A percentile compares a stretch with the other conserved stretches of the same genome.
phyloP scores from a whole-genome alignment of 2,113 vertebrate species.

The pig (Sus scrofa) region DNA sequence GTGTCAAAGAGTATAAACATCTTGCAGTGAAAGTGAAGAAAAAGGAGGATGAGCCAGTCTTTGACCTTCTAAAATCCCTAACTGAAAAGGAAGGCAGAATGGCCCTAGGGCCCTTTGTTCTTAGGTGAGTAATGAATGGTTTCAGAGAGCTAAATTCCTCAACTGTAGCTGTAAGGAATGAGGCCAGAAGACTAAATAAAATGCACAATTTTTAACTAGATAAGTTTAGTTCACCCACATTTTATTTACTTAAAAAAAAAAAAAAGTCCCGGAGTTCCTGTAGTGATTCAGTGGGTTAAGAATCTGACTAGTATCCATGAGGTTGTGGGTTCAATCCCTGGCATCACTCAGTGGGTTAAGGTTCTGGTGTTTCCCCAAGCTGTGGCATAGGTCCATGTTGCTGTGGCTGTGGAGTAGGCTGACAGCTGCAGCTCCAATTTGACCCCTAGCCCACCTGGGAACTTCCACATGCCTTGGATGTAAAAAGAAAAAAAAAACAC shows the following conservation, averaged over 20 bases:
- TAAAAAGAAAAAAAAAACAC: not conserved
- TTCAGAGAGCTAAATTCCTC: not conserved
- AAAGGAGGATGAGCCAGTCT: not conserved
- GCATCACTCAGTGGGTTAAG: too few species aligned
- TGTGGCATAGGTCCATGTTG: too few species aligned
- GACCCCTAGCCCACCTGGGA: too few species aligned
- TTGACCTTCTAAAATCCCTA: not conserved
- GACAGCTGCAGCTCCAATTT: too few species aligned
- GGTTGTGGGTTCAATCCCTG: too few species aligned
- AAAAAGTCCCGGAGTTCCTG: too few species aligned
- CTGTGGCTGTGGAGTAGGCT: too few species aligned
- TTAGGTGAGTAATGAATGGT: not conserved
- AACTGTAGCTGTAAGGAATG: not conserved
- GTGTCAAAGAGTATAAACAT: not conserved
- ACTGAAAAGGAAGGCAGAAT: not conserved
- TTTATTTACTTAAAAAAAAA: not conserved
- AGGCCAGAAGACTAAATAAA: not conserved
- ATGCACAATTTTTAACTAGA: not conserved
- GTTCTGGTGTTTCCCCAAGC: too few species aligned
- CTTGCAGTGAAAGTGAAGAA: not conserved
- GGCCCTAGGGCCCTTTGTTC: not conserved
- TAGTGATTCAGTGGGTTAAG: too few species aligned
- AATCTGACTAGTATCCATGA: too few species aligned
- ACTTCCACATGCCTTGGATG: too few species aligned
- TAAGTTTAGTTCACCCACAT: not conserved